A percentile compares a stretch with the other conserved stretches of the same genome.
Conservation (phyloP, 1,140 invertebrate species). For the Oncopodura yosiiana region DNA sequence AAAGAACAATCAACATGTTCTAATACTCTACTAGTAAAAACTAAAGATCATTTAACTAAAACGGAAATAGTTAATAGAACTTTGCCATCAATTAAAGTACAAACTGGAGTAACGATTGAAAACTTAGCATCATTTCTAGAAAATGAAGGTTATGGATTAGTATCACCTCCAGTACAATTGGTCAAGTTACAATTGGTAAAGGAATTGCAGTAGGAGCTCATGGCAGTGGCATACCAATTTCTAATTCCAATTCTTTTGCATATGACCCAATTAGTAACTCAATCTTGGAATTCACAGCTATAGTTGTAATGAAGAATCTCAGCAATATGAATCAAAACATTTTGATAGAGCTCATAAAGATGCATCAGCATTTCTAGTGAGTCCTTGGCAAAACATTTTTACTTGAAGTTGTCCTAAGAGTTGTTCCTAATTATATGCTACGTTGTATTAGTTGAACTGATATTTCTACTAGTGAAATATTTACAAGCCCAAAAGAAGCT, state of each 20-base stretch:
- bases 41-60: neutral
- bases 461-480: conserved; percentile 11
- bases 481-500: too few species aligned
- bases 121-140: neutral
- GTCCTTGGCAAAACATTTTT: conserved; percentile 20
- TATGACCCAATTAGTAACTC: too few species aligned
- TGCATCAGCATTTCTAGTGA: neutral
- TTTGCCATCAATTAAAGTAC: neutral
- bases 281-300: too few species aligned
- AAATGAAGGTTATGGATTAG: neutral
- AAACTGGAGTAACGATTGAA: neutral
- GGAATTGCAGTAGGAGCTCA: too few species aligned
- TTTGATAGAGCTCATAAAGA: too few species aligned
- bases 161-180: too few species aligned
- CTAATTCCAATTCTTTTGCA: too few species aligned
- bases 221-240: too few species aligned
- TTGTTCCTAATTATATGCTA: conserved; percentile 8
- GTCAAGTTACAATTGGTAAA: too few species aligned
- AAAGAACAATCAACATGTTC: too few species aligned
- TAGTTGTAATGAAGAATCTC: too few species aligned
- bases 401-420: conserved; percentile 8
- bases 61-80: neutral
- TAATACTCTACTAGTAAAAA: neutral
- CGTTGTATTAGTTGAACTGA: conserved; percentile 20
- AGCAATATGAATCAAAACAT: too few species aligned